Conservation (phyloP, 2,797 vertebrate genomes). For the Zenarchopterus dispar region DNA sequence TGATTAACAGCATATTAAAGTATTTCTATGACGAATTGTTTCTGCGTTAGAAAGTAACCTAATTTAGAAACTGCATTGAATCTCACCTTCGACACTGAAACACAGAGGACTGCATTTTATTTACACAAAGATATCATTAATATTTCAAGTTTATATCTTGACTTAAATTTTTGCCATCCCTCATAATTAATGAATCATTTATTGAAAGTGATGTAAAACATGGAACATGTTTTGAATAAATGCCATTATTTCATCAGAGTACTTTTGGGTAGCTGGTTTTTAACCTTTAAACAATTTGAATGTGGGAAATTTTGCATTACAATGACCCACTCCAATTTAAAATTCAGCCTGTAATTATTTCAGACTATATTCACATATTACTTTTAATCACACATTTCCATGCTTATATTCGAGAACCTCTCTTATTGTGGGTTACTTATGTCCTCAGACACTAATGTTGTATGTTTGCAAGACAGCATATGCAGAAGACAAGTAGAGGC, state of each 20-base stretch:
- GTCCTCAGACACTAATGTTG: too few relatives aligned
- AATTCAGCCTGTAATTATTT: constrained; percentile 2
- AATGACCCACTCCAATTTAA: constrained; percentile 7
- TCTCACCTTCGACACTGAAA: constrained; percentile 29
- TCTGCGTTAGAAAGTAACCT: constrained; percentile 28
- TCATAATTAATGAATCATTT: background rate
- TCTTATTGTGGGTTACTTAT: too few relatives aligned
- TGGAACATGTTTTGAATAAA: constrained; percentile 31
- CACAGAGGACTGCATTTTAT: background rate
- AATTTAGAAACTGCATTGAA: constrained; percentile 36
- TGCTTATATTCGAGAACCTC: too few relatives aligned
- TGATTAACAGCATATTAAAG: constrained; percentile 49
- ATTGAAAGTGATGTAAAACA: constrained; percentile 19
- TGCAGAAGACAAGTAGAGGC: too few relatives aligned
- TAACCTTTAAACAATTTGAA: too few relatives aligned
- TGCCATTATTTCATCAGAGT: constrained; percentile 18
- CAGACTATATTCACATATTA: too few relatives aligned
- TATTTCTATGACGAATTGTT: constrained; percentile 33
- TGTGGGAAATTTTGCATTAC: constrained; percentile 10
- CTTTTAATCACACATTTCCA: too few relatives aligned
- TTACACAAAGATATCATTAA: constrained; percentile 4
- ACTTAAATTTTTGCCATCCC: too few relatives aligned
- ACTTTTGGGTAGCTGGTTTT: too few relatives aligned
- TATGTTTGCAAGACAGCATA: too few relatives aligned
- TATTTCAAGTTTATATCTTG: constrained; percentile 10